Evolutionary conservation across 2,113 vertebrate genomes (phyloP).

Genomic region (Rhegmatorhina hoffmannsi): DNA sequence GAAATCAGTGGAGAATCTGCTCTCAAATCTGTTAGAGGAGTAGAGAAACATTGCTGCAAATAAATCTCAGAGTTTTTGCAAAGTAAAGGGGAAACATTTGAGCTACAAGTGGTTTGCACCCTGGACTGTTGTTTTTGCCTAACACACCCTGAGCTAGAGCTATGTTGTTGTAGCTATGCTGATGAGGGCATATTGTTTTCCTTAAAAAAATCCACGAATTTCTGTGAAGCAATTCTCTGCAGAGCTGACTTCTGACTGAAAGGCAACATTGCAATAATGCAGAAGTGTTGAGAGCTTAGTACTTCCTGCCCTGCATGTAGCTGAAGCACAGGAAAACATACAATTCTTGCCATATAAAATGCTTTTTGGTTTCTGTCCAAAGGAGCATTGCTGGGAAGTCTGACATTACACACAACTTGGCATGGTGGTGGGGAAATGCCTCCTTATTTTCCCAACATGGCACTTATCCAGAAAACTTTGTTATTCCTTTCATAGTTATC

Average conservation of each 20-base stretch:
- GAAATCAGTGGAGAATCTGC: not conserved
- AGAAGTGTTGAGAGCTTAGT: not conserved
- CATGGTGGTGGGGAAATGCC: slow-evolving; percentile 28
- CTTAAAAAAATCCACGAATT: not conserved
- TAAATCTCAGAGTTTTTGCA: not conserved
- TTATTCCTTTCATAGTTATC: slow-evolving; percentile 27
- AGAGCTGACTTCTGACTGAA: not conserved
- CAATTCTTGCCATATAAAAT: slow-evolving; percentile 15
- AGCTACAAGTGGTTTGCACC: not conserved
- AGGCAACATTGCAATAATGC: not conserved
- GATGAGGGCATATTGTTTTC: not conserved
- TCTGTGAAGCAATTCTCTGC: not conserved
- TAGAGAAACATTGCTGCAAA: not conserved
- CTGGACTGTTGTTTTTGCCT: not conserved
- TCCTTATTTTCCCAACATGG: slow-evolving; percentile 11
- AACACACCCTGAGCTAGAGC: not conserved
- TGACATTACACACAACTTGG: slow-evolving; percentile 43
- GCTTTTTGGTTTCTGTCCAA: slow-evolving; percentile 24
- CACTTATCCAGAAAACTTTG: slow-evolving; percentile 14
- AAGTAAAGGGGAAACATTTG: not conserved
- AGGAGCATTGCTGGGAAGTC: slow-evolving; percentile 39
- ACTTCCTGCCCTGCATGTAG: not conserved
- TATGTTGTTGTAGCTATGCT: not conserved
- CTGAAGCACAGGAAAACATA: not conserved
- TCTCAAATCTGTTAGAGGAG: not conserved